A percentile compares a stretch with the other conserved stretches of the same genome.
These are phyloP conservation scores for Cantharis nigra DNA, from an alignment of 2,888 invertebrate genomes.

Conservation along the genomic window DNA sequence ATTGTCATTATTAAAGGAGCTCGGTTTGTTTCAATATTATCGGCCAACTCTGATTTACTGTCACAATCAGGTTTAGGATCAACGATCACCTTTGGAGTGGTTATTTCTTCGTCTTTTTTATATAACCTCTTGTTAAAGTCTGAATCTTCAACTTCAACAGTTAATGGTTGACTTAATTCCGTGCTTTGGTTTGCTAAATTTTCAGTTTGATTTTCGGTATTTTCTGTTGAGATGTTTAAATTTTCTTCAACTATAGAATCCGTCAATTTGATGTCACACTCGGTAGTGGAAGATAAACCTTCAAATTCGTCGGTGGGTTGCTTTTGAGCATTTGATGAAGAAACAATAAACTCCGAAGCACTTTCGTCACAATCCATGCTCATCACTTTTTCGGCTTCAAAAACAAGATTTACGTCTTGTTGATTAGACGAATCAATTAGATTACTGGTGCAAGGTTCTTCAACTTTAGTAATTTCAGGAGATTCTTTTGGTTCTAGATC, in stretches of 20 bases:
- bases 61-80: slow-evolving; percentile 51
- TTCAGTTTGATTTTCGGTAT: neutral
- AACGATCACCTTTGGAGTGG: slow-evolving; percentile 46
- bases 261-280: neutral
- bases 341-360: neutral
- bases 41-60: slow-evolving; percentile 38
- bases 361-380: neutral
- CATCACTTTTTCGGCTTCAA: neutral
- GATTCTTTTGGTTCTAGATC: neutral
- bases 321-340: neutral
- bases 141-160: slow-evolving; percentile 29
- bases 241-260: neutral
- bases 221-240: neutral
- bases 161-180: slow-evolving; percentile 23
- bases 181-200: neutral
- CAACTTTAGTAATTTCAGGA: neutral
- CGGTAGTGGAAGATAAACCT: neutral
- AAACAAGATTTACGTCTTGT: neutral
- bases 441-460: neutral
- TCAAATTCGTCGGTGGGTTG: neutral
- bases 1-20: slow-evolving; percentile 53
- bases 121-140: slow-evolving; percentile 1
- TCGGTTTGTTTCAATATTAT: slow-evolving; percentile 40
- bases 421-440: neutral
- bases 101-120: slow-evolving; percentile 4